Percentiles rank a stretch among this genome's conserved stretches.
phyloP scores from a whole-genome alignment of 2,797 vertebrate species.

The Anguilla pacifica region DNA sequence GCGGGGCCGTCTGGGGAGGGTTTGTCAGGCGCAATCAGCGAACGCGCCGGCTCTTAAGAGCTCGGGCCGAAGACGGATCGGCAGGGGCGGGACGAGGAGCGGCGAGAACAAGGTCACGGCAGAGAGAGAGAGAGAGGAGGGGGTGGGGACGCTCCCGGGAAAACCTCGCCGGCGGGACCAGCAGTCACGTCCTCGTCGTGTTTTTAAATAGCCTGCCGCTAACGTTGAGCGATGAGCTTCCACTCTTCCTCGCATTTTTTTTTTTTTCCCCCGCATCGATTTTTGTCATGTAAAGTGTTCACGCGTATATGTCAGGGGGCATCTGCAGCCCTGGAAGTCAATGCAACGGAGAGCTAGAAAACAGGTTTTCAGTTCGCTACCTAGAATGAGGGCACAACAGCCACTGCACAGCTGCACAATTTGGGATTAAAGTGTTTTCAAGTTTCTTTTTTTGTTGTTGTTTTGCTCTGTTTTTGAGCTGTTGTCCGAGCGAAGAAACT shows the following conservation, averaged over 20 bases:
- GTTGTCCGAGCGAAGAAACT: background rate
- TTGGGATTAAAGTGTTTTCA: background rate
- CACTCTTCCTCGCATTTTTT: background rate
- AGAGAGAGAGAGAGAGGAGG: background rate
- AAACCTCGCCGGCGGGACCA: background rate
- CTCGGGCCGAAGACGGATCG: background rate
- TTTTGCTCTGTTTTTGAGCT: background rate
- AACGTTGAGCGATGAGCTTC: background rate
- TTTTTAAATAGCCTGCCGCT: background rate
- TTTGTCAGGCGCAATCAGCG: conserved; percentile 22
- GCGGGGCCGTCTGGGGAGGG: conserved; percentile 9
- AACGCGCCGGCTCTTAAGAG: background rate
- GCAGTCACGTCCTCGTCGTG: background rate
- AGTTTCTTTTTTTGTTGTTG: background rate
- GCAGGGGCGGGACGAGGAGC: background rate
- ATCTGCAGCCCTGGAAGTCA: background rate
- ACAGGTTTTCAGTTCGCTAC: background rate
- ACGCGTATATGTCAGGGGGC: background rate
- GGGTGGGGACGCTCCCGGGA: background rate
- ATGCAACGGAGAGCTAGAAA: background rate
- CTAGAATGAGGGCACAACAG: background rate
- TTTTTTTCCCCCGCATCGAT: background rate
- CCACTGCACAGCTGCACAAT: background rate
- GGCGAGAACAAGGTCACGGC: background rate
- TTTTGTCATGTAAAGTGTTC: background rate